A percentile compares a stretch with the other conserved stretches of the same genome.
Conservation (phyloP, 2,888 invertebrate genomes). For the Neria commutata region DNA sequence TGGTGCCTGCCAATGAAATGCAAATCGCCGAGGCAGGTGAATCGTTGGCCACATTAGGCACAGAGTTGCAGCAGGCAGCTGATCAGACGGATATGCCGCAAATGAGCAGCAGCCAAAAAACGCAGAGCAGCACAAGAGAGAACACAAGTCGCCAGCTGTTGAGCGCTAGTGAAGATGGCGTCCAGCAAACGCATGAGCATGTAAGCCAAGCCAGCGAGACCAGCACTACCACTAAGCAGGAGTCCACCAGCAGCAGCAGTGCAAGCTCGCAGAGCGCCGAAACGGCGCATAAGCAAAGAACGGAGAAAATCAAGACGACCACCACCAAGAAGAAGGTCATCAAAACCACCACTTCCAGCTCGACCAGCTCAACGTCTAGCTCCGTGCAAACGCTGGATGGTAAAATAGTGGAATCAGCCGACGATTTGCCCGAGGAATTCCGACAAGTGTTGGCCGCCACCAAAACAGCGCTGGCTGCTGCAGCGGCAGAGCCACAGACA, state of each 20-base stretch:
- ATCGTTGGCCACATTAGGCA: not conserved
- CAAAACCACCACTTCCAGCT: slow-evolving; percentile 33
- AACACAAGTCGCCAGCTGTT: no score
- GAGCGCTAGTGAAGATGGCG: not conserved
- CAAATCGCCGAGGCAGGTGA: slow-evolving; percentile 28
- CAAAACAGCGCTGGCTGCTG: slow-evolving; percentile 20
- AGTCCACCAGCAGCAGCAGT: slow-evolving; percentile 29
- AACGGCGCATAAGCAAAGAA: not conserved
- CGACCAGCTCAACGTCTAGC: no score
- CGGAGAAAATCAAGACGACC: slow-evolving; percentile 15
- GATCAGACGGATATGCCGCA: slow-evolving; percentile 1
- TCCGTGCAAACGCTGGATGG: slow-evolving; percentile 33
- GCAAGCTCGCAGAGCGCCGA: slow-evolving; percentile 15
- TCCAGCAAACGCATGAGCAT: not conserved
- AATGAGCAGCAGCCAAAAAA: not conserved
- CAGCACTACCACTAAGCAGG: slow-evolving; percentile 28
- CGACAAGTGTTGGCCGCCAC: no score
- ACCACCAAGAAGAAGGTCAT: slow-evolving; percentile 37
- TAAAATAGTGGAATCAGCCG: slow-evolving; percentile 25
- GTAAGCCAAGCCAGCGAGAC: slow-evolving; percentile 16
- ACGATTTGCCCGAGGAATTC: slow-evolving; percentile 31
- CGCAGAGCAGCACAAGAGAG: slow-evolving; percentile 6
- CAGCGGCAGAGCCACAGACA: not conserved
- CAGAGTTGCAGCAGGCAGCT: not conserved
- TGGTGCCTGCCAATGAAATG: slow-evolving; percentile 28